Base-by-base conservation (phyloP, 2,113 vertebrate species). In the Myrmecophaga tridactyla region DNA sequence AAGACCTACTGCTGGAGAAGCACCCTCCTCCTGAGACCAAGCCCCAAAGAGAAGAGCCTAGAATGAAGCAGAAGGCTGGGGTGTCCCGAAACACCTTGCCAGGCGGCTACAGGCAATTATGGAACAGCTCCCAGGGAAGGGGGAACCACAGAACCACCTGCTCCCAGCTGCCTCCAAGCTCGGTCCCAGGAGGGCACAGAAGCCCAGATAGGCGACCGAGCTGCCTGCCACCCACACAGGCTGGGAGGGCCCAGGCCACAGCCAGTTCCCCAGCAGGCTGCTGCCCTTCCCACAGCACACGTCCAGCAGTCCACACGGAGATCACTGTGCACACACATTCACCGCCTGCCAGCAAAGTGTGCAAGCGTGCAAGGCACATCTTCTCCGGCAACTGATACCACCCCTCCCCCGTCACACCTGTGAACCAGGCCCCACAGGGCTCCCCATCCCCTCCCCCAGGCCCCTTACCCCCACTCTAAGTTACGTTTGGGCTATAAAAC, bases 381-480 rank as follows among this genome's bases (percentile, higher is more conserved):
- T 20, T 51, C 56, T 34, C n/a, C 0, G 92, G 11, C 25, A 21
- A 2, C 81, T 11, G 39, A 51, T n/a, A n/a, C 3, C 1, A 8
- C 27, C 48, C 56, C 27, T 11, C 6, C 29, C 4, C 29, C 0
- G 81, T 1, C 31, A 23, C 7, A 4, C 34, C n/a, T 0, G 8
- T 1, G 4, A 69, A 62, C 41, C 58, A 11, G 7, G 23, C 9
- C 72, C 43, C 17, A 0, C 39, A 39, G 4, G 4, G n/a, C 58
- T 46, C 31, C 9, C 31, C 29, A 29, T 65, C 1, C 31, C 29
- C 14, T 3, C n/a, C n/a, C 14, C 11, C 17, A 20, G 67, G 34
- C 4, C 23, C 78, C 63, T 60, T 2, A 15, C 13, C 63, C 34
- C 31, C 14, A 21, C 29, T 3, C 62, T 63, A 23, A 27, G 13